These are phyloP conservation scores for Tachina lurida DNA, from an alignment of 2,888 invertebrate species.

Conservation along the genomic window DNA sequence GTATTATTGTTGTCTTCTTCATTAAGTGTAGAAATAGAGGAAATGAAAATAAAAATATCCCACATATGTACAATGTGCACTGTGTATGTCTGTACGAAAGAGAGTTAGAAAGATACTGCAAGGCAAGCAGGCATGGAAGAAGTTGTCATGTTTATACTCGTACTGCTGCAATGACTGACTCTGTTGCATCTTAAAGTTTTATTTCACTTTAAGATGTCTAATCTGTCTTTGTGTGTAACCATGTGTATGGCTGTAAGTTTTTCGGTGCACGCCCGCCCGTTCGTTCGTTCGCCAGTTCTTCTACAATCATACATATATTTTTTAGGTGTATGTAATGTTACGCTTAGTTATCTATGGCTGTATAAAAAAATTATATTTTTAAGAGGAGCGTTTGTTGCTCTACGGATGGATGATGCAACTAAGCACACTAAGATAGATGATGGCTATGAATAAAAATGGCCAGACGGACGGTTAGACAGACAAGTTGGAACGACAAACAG, in stretches of 20 bases:
- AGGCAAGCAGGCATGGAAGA: slow-evolving; percentile 7
- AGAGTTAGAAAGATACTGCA: slow-evolving; percentile 13
- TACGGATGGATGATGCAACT: slow-evolving; percentile 15
- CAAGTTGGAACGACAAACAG: not conserved
- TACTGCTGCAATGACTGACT: slow-evolving; percentile 5
- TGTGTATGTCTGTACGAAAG: not conserved
- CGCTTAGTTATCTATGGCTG: slow-evolving; percentile 51
- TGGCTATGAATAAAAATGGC: slow-evolving; percentile 32
- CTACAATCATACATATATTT: too few species aligned
- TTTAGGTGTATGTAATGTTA: slow-evolving; percentile 53
- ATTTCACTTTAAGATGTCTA: slow-evolving; percentile 65
- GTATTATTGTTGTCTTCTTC: slow-evolving; percentile 5
- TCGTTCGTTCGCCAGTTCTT: too few species aligned
- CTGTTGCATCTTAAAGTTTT: slow-evolving; percentile 59
- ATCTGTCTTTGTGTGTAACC: slow-evolving; percentile 48
- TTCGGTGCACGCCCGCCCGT: too few species aligned
- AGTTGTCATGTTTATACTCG: slow-evolving; percentile 9
- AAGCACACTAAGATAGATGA: slow-evolving; percentile 35
- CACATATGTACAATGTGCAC: slow-evolving; percentile 6
- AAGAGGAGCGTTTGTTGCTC: not conserved
- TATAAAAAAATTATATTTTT: slow-evolving; percentile 4
- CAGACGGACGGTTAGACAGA: not conserved
- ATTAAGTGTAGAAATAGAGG: slow-evolving; percentile 23
- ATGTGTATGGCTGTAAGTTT: slow-evolving; percentile 1
- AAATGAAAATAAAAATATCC: slow-evolving; percentile 27